Evolutionary conservation across 2,113 vertebrate species (phyloP), one percentile per base, ranked within the genome.

Genomic region (Pseudopodoces humilis): DNA sequence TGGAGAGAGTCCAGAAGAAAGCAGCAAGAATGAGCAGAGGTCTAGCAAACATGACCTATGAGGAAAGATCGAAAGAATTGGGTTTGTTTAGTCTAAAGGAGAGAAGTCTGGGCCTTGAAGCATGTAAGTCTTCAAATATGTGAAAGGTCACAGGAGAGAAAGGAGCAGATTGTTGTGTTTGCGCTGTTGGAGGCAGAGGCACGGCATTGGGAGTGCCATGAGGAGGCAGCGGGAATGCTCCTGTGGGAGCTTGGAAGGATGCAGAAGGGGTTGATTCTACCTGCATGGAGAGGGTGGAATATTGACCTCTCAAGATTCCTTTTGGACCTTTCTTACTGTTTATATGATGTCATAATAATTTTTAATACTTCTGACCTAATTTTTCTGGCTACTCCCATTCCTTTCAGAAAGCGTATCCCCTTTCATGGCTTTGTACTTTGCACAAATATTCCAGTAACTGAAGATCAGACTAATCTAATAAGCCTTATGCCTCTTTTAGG

Each of bases 41-140:
- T 97, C 95, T 83, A 86, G 92, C 91, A 97, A 97, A 97, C 95
- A 97, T 95, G 96, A 96, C 96, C 95, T 95, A 49, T 95, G 95
- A 93, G 94, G 92, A 93, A 93, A 92, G 96, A 95, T 33, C 24
- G 92, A 78, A 93, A 86, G 91, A 92, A 92, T 13, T 75, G 88
- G 60, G 88, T 96, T 96, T 96, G 95, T 97, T 97, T 97, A 96
- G 96, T 97, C 96, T 97, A 55, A 97, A 80, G 88, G 78, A 83
- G 78, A 76, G 58, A 83, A 90, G 92, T 92, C 94, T 92, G 91
- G 64, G 72, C 83, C 91, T 86, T 94, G 27, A 18, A 87, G 44
- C 71, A 59, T 50, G 75, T 74, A 94, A 74, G 72, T 62, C 88
- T 80, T 97, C 86, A 93, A 77, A 90, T 62, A 93, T 50, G 13